Base-by-base conservation (phyloP, 2,888 invertebrate species). In the Hofmannophila pseudospretella region DNA sequence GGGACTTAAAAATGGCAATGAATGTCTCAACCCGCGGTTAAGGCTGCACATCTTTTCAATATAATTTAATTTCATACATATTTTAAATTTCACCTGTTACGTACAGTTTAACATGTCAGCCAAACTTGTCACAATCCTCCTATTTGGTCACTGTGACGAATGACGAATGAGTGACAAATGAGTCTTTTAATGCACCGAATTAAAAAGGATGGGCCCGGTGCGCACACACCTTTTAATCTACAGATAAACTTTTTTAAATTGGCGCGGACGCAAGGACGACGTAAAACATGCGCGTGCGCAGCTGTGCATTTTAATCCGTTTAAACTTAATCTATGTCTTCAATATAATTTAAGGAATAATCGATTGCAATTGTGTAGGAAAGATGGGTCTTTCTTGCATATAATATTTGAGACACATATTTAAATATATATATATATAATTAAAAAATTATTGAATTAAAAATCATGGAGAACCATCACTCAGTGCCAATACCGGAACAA, bases 111-210 rank as follows among this genome's bases (percentile, higher is more conserved):
- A 4, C 16, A n/a, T 23, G 23, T n/a, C 23, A 23, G 8, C 23
- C n/a, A 23, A 23, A 8, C 3, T 23, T 20, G 5, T n/a, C 23
- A 23, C 23, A 23, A 23, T 8, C 5, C 23, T 7, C 10, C 22
- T n/a, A 14, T 33, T 33, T 33, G 25, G 33, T 33, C 33, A 22
- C 12, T 3, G 14, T 19, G n/a, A n/a, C n/a, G 30, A 45, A 34
- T 49, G 57, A 57, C 47, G 49, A 44, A 46, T 47, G 52, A 54
- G 44, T 59, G 66, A 63, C 60, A 60, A 58, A 60, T 58, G 48
- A 51, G 4, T 23, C 7, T 40, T 36, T 35, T 38, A 42, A 44
- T 52, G 51, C 44, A 42, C 50, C 47, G 47, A 64, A 61, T 53
- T 55, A 50, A 46, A 44, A 38, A 45, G 35, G 26, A 44, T 41